Percentiles rank a stretch among this genome's conserved stretches.
Evolutionary conservation across 1,140 invertebrate genomes (phyloP).

Genomic region (Rhizoglyphus robini): DNA sequence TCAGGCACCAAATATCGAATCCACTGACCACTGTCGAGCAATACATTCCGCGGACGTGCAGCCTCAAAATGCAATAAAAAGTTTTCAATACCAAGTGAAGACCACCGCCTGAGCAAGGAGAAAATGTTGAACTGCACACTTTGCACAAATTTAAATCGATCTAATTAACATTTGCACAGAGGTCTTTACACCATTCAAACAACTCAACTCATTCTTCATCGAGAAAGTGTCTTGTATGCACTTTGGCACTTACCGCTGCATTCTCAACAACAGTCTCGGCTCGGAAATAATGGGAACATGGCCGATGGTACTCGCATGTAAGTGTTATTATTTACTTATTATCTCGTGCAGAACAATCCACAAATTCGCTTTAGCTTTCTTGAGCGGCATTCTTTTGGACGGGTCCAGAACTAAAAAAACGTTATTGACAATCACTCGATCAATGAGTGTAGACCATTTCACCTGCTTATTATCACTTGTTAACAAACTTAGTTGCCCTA

Average conservation of each 20-base stretch:
- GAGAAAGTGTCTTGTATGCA: conserved; percentile 22
- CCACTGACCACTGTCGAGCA: conserved; percentile 28
- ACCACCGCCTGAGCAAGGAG: conserved; percentile 26
- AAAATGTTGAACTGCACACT: conserved; percentile 21
- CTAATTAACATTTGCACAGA: too few species aligned
- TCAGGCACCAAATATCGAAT: conserved; percentile 25
- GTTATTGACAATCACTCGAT: too few species aligned
- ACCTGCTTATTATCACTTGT: too few species aligned
- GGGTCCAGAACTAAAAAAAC: too few species aligned
- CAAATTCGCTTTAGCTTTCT: too few species aligned
- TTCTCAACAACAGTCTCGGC: conserved; percentile 30
- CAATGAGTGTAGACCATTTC: too few species aligned
- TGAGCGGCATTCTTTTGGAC: too few species aligned
- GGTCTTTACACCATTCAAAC: conserved; percentile 27
- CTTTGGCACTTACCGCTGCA: conserved; percentile 28
- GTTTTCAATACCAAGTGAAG: conserved; percentile 27
- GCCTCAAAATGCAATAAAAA: conserved; percentile 23
- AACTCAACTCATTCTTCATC: conserved; percentile 27
- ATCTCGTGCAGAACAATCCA: too few species aligned
- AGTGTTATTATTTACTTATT: conserved; percentile 19
- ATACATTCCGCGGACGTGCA: conserved; percentile 25
- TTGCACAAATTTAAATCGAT: conserved; percentile 24
- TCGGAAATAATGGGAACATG: conserved; percentile 28
- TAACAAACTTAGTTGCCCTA: too few species aligned
- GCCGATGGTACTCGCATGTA: conserved; percentile 28